Conservation (phyloP, 2,888 invertebrate species). For the Conchocele bisecta region DNA sequence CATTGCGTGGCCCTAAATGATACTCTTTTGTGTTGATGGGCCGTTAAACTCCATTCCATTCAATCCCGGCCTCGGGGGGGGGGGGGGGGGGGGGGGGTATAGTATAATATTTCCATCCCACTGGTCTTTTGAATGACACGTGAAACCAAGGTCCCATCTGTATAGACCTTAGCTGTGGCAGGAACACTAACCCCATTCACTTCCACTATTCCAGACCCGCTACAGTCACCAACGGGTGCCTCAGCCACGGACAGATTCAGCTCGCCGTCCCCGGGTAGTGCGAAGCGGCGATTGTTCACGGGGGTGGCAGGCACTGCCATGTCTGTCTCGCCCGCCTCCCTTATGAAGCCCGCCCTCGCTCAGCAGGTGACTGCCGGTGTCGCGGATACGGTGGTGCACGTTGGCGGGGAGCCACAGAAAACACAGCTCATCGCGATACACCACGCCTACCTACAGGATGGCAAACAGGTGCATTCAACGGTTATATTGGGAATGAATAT, state of each 20-base stretch:
- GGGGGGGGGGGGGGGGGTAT: too few relatives aligned
- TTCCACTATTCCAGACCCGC: conserved; percentile 53
- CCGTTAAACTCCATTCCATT: too few relatives aligned
- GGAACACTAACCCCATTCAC: not conserved
- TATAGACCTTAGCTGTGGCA: not conserved
- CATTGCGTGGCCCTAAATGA: too few relatives aligned
- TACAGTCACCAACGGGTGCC: conserved; percentile 76
- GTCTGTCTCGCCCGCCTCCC: not conserved
- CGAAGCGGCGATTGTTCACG: conserved; percentile 81
- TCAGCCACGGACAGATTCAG: conserved; percentile 79
- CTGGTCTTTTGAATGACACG: too few relatives aligned
- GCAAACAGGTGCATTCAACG: conserved; percentile 80
- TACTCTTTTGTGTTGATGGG: too few relatives aligned
- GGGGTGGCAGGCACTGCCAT: conserved; percentile 2
- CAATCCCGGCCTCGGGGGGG: too few relatives aligned
- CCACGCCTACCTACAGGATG: conserved; percentile 75
- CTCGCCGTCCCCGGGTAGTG: conserved; percentile 80
- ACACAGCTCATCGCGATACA: conserved; percentile 76
- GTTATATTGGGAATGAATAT: too few relatives aligned
- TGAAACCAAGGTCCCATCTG: not conserved
- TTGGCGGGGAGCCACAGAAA: conserved; percentile 38
- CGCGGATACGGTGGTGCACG: conserved; percentile 17
- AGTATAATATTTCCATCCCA: too few relatives aligned
- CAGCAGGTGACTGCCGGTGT: conserved; percentile 20
- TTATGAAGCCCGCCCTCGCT: not conserved